Evolutionary conservation across 2,888 invertebrate species (phyloP), one percentile per base, ranked within the genome.

Genomic region (Mylabris sibirica): DNA sequence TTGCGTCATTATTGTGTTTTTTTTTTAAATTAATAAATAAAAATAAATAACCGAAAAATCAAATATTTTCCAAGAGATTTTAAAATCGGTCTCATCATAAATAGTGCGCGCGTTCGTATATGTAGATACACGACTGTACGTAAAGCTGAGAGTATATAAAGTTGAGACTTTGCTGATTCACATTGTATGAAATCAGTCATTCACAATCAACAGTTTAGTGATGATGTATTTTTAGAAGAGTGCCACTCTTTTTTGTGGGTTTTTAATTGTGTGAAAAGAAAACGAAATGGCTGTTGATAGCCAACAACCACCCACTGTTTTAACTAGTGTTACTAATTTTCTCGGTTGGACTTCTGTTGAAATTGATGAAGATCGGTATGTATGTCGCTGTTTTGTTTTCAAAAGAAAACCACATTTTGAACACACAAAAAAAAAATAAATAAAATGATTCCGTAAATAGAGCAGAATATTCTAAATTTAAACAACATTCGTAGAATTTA

Each of bases 291-390:
- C 76, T 38, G 74, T 77, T 62, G 79, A 77, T 66, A 73, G 62
- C 63, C 63, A 69, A 74, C 49, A 20, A 63, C 74, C 79, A 61
- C 76, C 80, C 12, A 76, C 75, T 30, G 74, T 82, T 59, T 76
- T 83, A 64, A 77, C 76, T 8, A 81, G 76, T 68, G 76, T 82
- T 57, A 80, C 80, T 60, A 81, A 76, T 75, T 79, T 77, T 69
- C 76, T 79, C 71, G 82, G 79, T 20, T 79, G 79, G 75, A 76
- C 69, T 30, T 73, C 74, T 9, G 66, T 75, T 6, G 77, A 77
- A 62, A 77, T 80, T 59, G 82, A 82, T 60, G 79, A 81, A 66
- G 81, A 82, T 68, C 81, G 82, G 83, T 83, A 81, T 71, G 49
- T 34, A 17, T 30, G n/a, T 9, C 14, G 53, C 3, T 44, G 6